Percentiles rank a stretch among this genome's conserved stretches.
phyloP scores from a whole-genome alignment of 2,797 vertebrate species.

The Phyllotis vaccarum region DNA sequence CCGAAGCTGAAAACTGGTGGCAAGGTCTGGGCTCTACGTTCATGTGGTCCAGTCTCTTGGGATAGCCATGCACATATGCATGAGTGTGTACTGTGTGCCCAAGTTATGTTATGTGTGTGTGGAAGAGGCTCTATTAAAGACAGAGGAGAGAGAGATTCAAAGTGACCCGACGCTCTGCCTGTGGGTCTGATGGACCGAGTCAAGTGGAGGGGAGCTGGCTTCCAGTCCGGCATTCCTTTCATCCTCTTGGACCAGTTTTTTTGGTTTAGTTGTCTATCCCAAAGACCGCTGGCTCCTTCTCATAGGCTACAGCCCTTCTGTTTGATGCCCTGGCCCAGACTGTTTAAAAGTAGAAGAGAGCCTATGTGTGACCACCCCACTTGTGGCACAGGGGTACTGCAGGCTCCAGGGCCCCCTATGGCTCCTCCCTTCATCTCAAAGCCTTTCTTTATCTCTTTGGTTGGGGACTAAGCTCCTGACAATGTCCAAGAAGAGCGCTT shows the following conservation, averaged over 20 bases:
- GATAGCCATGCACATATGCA: no score
- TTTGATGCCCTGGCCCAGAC: background rate
- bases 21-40: background rate
- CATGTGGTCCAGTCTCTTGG: background rate
- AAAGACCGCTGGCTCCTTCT: background rate
- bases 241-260: background rate
- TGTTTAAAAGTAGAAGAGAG: background rate
- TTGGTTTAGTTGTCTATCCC: background rate
- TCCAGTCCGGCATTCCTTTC: background rate
- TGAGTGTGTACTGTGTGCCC: background rate
- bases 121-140: background rate
- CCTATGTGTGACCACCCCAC: background rate
- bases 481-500: background rate
- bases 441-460: background rate
- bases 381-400: background rate
- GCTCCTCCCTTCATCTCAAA: background rate
- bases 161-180: background rate
- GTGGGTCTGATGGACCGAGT: background rate
- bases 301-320: background rate
- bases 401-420: rapidly evolving
- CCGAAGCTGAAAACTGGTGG: background rate
- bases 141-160: background rate
- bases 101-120: background rate
- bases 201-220: background rate
- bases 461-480: background rate